Evolutionary conservation across 2,888 invertebrate genomes (phyloP), one percentile per base, ranked within the genome.

Genomic region (Acronicta psi): DNA sequence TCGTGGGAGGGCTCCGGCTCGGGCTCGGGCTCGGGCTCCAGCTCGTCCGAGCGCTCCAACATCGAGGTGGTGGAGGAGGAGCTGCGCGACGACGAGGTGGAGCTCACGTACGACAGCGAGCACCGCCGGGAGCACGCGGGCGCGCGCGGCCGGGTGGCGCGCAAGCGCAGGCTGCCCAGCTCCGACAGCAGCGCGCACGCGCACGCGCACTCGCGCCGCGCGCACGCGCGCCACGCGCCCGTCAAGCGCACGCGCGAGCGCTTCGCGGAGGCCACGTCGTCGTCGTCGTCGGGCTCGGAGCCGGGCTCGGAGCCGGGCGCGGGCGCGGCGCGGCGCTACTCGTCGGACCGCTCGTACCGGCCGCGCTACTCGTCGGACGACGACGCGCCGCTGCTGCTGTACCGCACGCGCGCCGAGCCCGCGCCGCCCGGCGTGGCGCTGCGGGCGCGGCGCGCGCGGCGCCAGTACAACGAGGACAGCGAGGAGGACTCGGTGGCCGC

Each of bases 381-480:
- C 71, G 92, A 93, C 79, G 85, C 86, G 59, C 93, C 93, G 58
- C 86, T 93, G 14, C 80, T 84, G 16, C 74, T 84, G 0, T 90
- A 90, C 80, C 81, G 92, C 85, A 80, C 43, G 16, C 13, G 38
- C 0, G 2, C 3, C 8, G 40, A 51, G 3, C 44, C 31, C 11
- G 9, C 14, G 4, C 16, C 41, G 5, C n/a, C 13, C 17, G 81
- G 90, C 20, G 89, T 88, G 45, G 85, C 87, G 13, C 85, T 90
- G 51, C 87, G 90, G 7, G 83, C 85, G 37, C 89, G 91, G 0
- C 75, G 94, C 13, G 84, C 87, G 37, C 95, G 94, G 68, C 90
- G 95, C 0, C 93, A 91, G 10, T 95, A 95, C 88, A 95, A 95
- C 89, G 96, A 96, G 84, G 95, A 95, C 80, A 95, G 95, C 68